phyloP scores from a whole-genome alignment of 2,888 invertebrate genomes.

The Xestia ashworthii region DNA sequence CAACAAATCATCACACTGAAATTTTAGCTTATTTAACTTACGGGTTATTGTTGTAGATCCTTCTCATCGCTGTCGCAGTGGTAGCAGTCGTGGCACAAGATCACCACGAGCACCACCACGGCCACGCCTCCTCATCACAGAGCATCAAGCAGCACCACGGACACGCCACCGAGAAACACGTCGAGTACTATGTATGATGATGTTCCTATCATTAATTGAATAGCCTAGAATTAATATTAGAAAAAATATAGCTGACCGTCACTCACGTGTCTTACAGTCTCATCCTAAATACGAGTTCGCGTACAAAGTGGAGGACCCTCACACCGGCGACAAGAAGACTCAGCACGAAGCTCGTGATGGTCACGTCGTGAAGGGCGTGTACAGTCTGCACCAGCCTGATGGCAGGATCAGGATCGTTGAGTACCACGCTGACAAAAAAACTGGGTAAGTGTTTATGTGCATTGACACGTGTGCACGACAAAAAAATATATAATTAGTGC shows the following conservation, averaged over 20 bases:
- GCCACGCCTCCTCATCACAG: conserved; percentile 76
- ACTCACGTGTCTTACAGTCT: conserved; percentile 63
- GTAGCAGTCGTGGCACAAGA: conserved; percentile 43
- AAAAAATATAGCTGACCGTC: neutral
- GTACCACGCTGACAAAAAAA: conserved; percentile 84
- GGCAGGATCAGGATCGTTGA: conserved; percentile 83
- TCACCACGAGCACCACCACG: conserved; percentile 63
- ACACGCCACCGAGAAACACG: conserved; percentile 55
- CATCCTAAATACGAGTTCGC: conserved; percentile 87
- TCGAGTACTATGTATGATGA: conserved; percentile 59
- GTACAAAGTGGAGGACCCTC: conserved; percentile 86
- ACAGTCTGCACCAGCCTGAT: conserved; percentile 86
- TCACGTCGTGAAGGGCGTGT: conserved; percentile 90
- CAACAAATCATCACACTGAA: neutral
- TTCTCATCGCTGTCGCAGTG: conserved; percentile 29
- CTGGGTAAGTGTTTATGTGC: conserved; percentile 35
- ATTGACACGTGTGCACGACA: too few relatives aligned
- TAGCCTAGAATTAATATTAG: too few relatives aligned
- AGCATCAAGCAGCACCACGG: conserved; percentile 73
- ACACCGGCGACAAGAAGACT: conserved; percentile 88
- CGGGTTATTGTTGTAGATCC: conserved; percentile 13
- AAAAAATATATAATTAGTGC: too few relatives aligned
- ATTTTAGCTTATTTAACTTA: neutral
- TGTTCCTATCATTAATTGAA: neutral
- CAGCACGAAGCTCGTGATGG: conserved; percentile 88